Evolutionary conservation across 2,797 vertebrate genomes (phyloP).

Genomic region (Xenops minutus): DNA sequence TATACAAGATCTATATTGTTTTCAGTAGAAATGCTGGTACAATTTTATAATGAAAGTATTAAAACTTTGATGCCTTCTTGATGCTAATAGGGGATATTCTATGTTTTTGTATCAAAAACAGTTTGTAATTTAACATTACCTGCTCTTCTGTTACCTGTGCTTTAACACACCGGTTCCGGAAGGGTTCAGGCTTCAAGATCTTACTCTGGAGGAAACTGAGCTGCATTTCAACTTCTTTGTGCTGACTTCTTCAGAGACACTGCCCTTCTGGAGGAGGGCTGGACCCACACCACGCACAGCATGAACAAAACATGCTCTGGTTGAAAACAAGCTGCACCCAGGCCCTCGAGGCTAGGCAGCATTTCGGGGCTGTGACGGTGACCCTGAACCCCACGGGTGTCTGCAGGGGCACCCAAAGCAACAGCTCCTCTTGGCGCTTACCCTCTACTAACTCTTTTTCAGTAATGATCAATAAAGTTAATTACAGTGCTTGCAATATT

Average conservation of each 20-base stretch:
- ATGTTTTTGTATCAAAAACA: constrained; percentile 71
- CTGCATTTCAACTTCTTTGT: not conserved
- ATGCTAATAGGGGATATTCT: constrained; percentile 55
- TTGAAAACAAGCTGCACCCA: not conserved
- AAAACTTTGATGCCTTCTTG: constrained; percentile 63
- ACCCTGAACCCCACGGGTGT: not conserved
- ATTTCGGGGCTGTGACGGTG: not conserved
- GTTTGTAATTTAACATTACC: constrained; percentile 37
- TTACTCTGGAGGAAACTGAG: not conserved
- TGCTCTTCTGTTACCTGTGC: not conserved
- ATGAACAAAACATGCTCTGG: not conserved
- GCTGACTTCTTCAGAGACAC: not conserved
- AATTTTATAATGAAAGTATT: constrained; percentile 20
- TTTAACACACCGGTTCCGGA: not conserved
- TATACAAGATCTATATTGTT: not conserved
- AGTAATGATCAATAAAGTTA: not conserved
- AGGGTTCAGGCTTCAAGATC: not conserved
- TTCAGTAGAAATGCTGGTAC: constrained; percentile 13
- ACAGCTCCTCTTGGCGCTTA: not conserved
- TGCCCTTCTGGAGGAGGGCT: not conserved
- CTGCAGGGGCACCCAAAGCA: not conserved
- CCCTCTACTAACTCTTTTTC: not conserved
- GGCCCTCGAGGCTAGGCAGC: not conserved
- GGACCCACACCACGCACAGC: not conserved
- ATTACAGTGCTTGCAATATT: not conserved